These are phyloP conservation scores for Eudemis profundana DNA, from an alignment of 2,888 invertebrate genomes.

Conservation along the genomic window DNA sequence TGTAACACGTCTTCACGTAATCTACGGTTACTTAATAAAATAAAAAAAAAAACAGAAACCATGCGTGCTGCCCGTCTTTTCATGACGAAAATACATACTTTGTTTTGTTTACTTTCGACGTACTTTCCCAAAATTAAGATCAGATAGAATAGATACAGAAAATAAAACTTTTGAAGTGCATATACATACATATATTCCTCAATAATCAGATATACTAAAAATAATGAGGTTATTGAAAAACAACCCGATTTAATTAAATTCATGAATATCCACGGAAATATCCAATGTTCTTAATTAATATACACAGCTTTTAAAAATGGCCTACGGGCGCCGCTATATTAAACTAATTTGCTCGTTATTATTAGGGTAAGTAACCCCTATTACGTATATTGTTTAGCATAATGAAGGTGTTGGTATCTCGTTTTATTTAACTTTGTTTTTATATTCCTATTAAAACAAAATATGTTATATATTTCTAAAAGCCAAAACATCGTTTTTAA, in stretches of 20 bases:
- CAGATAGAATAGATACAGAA: too few relatives aligned
- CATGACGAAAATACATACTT: not conserved
- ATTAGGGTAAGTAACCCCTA: constrained; percentile 20
- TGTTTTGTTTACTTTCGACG: too few relatives aligned
- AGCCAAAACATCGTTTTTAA: too few relatives aligned
- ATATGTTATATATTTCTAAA: too few relatives aligned
- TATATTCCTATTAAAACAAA: too few relatives aligned
- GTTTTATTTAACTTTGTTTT: too few relatives aligned
- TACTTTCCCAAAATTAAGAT: too few relatives aligned
- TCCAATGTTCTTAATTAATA: constrained; percentile 31
- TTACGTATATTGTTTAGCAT: constrained; percentile 10
- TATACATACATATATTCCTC: not conserved
- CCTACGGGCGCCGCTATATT: constrained; percentile 9
- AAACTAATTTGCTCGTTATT: constrained; percentile 22
- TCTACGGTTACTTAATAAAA: constrained; percentile 37
- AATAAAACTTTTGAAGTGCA: too few relatives aligned
- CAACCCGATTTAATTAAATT: constrained; percentile 23
- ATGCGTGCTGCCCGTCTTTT: constrained; percentile 1
- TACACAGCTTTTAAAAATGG: constrained; percentile 31
- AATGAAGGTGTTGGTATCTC: constrained; percentile 16
- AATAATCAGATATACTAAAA: not conserved
- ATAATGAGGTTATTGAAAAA: not conserved
- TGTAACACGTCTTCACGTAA: constrained; percentile 25
- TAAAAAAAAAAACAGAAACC: constrained; percentile 19
- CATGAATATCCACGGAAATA: constrained; percentile 20